Evolutionary conservation across 2,888 invertebrate species (phyloP).

Genomic region (Tridacna gigas): DNA sequence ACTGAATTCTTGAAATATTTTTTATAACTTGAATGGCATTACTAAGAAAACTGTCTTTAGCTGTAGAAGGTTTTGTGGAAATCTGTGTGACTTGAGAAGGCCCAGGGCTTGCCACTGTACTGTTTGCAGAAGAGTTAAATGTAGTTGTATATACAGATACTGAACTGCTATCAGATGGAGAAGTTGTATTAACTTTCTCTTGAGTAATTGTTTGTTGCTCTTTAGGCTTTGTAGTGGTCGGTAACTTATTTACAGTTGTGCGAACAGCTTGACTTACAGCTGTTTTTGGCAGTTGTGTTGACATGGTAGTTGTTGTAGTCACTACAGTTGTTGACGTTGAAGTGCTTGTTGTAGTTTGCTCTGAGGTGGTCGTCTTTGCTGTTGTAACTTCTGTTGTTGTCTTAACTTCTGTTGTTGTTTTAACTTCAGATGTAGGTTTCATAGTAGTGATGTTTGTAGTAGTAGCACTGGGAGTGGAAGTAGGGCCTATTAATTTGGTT

Average conservation of each 20-base stretch:
- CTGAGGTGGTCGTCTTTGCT: slow-evolving; percentile 36
- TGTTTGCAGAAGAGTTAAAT: slow-evolving; percentile 1
- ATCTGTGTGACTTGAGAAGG: slow-evolving; percentile 32
- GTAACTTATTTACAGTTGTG: slow-evolving; percentile 41
- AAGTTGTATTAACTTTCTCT: too few relatives aligned
- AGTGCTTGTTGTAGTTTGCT: slow-evolving; percentile 47
- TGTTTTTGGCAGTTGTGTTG: slow-evolving; percentile 32
- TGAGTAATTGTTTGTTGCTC: slow-evolving; percentile 18
- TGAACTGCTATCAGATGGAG: slow-evolving; percentile 43
- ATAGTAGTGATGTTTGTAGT: slow-evolving; percentile 14
- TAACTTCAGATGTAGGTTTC: slow-evolving; percentile 32
- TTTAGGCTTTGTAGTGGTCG: slow-evolving; percentile 17
- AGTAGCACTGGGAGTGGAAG: not conserved
- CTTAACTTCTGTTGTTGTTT: slow-evolving; percentile 43
- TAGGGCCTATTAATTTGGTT: not conserved
- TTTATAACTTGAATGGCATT: slow-evolving; percentile 67
- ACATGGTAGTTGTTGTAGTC: slow-evolving; percentile 26
- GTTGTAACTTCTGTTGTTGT: slow-evolving; percentile 46
- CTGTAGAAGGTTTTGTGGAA: slow-evolving; percentile 62
- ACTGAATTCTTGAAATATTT: slow-evolving; percentile 81
- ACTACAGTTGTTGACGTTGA: slow-evolving; percentile 35
- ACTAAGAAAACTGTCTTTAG: slow-evolving; percentile 65
- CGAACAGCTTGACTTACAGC: slow-evolving; percentile 28
- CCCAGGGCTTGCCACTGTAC: not conserved
- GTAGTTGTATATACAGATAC: not conserved